Percentiles rank a stretch among this genome's conserved stretches.
Conservation (phyloP, 2,888 invertebrate genomes). For the Dicranocentrus wangi region DNA sequence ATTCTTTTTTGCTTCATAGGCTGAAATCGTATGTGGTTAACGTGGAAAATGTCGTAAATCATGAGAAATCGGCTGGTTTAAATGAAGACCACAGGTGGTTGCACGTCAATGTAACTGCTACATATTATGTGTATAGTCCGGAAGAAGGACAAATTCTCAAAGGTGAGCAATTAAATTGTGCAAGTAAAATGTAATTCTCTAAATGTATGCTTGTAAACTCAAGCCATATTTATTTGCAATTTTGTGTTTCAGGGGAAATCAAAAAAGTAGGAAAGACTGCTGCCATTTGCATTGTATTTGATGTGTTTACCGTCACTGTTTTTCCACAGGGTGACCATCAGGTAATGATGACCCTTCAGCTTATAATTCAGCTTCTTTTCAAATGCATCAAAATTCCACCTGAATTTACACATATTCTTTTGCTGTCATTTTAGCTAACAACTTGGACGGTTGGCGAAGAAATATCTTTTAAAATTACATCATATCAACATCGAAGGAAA, state of each 20-base stretch:
- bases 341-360: too few species aligned
- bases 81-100: slow-evolving; percentile 68
- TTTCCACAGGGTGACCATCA: slow-evolving; percentile 47
- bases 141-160: slow-evolving; percentile 51
- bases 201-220: too few species aligned
- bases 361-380: too few species aligned
- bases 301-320: slow-evolving; percentile 63
- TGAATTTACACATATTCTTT: not conserved
- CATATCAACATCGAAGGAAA: slow-evolving; percentile 57
- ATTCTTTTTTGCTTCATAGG: slow-evolving; percentile 31
- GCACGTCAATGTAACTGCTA: slow-evolving; percentile 60
- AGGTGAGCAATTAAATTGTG: slow-evolving; percentile 41
- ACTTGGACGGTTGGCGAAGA: slow-evolving; percentile 55
- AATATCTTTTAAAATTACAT: slow-evolving; percentile 44
- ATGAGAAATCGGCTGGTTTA: slow-evolving; percentile 37
- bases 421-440: slow-evolving; percentile 30
- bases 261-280: slow-evolving; percentile 58
- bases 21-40: slow-evolving; percentile 58
- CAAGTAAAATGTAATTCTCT: too few species aligned
- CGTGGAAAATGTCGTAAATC: slow-evolving; percentile 46
- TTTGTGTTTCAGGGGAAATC: slow-evolving; percentile 51
- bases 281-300: slow-evolving; percentile 59
- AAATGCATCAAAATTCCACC: too few species aligned
- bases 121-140: slow-evolving; percentile 59
- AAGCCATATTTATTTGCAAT: not conserved